phyloP scores from a whole-genome alignment of 1,140 invertebrate species.

The Bombus polaris region DNA sequence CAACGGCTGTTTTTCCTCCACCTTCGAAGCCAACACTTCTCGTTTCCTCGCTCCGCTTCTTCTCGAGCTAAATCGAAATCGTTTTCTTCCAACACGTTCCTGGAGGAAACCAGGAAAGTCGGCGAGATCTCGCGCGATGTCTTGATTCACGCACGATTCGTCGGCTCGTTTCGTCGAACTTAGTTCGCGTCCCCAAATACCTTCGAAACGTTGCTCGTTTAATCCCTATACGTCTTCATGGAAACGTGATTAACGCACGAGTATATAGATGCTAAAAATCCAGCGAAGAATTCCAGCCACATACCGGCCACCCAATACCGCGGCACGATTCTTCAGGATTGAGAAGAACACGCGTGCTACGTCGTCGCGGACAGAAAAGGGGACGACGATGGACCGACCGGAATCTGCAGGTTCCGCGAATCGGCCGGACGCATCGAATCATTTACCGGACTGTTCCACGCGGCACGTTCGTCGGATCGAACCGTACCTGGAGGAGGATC shows the following conservation, averaged over 20 bases:
- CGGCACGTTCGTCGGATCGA: slow-evolving; percentile 36
- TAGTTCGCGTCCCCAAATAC: neutral
- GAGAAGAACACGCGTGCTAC: slow-evolving; percentile 40
- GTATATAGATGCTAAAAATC: slow-evolving; percentile 35
- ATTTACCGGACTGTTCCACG: slow-evolving; percentile 21
- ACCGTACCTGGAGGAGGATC: slow-evolving; percentile 23
- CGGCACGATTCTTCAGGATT: slow-evolving; percentile 28
- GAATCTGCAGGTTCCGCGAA: slow-evolving; percentile 50
- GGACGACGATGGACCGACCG: slow-evolving; percentile 42
- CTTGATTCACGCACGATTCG: neutral
- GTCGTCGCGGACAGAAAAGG: slow-evolving; percentile 33
- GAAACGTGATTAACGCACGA: slow-evolving; percentile 29
- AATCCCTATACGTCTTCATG: neutral
- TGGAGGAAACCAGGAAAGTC: neutral
- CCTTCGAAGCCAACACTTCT: neutral
- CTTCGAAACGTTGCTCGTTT: neutral
- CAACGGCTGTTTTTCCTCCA: neutral
- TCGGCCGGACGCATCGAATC: slow-evolving; percentile 29
- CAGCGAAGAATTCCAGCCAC: slow-evolving; percentile 22
- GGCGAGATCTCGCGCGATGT: neutral
- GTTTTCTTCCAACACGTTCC: neutral
- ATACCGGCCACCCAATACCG: slow-evolving; percentile 34
- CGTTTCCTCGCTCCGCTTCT: neutral
- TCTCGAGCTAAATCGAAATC: neutral
- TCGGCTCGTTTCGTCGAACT: neutral